Conservation (phyloP, 2,888 invertebrate genomes). For the Aproaerema taeniolella region DNA sequence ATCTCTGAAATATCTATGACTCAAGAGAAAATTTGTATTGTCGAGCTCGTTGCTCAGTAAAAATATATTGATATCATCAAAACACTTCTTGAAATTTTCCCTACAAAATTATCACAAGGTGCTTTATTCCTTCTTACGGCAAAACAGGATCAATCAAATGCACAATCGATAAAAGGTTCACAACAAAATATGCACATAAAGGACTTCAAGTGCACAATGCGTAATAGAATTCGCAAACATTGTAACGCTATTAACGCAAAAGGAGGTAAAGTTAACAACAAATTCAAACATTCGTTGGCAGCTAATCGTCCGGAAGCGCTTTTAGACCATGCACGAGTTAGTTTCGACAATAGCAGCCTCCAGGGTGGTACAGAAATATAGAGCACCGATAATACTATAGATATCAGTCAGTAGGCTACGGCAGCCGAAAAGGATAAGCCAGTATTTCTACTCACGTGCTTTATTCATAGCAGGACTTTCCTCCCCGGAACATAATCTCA, state of each 20-base stretch:
- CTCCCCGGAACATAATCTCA: constrained; percentile 56
- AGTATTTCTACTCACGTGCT: constrained; percentile 57
- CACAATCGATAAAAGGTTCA: constrained; percentile 54
- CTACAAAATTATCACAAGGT: too few relatives aligned
- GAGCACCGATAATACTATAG: constrained; percentile 31
- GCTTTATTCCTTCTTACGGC: constrained; percentile 23
- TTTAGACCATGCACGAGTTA: constrained; percentile 65
- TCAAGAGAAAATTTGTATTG: neutral
- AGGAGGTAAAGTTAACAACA: constrained; percentile 73
- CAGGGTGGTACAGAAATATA: constrained; percentile 54
- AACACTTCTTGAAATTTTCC: too few relatives aligned
- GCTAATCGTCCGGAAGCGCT: constrained; percentile 70
- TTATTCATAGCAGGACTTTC: constrained; percentile 67
- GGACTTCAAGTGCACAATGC: constrained; percentile 57
- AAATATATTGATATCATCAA: too few relatives aligned
- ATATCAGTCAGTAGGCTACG: constrained; percentile 24
- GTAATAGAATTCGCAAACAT: constrained; percentile 76
- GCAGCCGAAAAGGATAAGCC: constrained; percentile 25
- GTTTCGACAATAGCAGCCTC: constrained; percentile 49
- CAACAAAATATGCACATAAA: constrained; percentile 50
- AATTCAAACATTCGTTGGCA: constrained; percentile 69
- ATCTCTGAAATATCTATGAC: neutral
- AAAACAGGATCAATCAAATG: constrained; percentile 57
- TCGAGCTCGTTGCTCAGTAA: too few relatives aligned
- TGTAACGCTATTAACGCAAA: constrained; percentile 74